Evolutionary conservation across 2,888 invertebrate genomes (phyloP).

Genomic region (Drosophila engyochracea): DNA sequence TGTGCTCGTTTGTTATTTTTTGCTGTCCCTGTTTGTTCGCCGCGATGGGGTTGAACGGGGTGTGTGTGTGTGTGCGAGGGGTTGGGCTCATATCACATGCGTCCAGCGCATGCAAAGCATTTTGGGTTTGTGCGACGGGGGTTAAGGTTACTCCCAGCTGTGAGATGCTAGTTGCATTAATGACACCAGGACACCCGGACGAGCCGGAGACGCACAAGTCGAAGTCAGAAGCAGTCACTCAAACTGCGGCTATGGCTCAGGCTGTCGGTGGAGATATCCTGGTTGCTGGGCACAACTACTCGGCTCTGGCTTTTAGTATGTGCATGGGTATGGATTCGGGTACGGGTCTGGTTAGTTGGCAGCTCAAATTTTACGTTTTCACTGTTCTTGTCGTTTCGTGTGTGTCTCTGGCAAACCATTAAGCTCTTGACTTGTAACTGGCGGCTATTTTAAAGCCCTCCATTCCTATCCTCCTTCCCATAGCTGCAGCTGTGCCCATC

Average conservation of each 20-base stretch:
- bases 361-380: conserved; percentile 39
- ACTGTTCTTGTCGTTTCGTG: conserved; percentile 24
- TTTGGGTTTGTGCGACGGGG: conserved; percentile 32
- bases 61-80: background rate
- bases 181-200: conserved; percentile 63
- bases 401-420: conserved; percentile 65
- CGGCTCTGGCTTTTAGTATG: background rate
- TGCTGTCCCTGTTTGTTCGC: conserved; percentile 41
- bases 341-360: conserved; percentile 42
- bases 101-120: conserved; percentile 58
- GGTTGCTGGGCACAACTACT: conserved; percentile 9
- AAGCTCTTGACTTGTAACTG: conserved; percentile 64
- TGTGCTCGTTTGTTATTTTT: conserved; percentile 78
- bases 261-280: conserved; percentile 29
- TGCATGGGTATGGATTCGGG: conserved; percentile 5
- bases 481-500: conserved; percentile 44
- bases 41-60: conserved; percentile 33
- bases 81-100: conserved; percentile 61
- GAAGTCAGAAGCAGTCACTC: conserved; percentile 76
- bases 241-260: conserved; percentile 49
- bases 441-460: conserved; percentile 37
- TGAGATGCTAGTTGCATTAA: conserved; percentile 75
- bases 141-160: conserved; percentile 38
- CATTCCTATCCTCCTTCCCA: background rate
- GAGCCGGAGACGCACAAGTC: conserved; percentile 63